These are phyloP conservation scores for Apodemia mormo DNA, from an alignment of 2,888 invertebrate genomes.

Conservation along the genomic window DNA sequence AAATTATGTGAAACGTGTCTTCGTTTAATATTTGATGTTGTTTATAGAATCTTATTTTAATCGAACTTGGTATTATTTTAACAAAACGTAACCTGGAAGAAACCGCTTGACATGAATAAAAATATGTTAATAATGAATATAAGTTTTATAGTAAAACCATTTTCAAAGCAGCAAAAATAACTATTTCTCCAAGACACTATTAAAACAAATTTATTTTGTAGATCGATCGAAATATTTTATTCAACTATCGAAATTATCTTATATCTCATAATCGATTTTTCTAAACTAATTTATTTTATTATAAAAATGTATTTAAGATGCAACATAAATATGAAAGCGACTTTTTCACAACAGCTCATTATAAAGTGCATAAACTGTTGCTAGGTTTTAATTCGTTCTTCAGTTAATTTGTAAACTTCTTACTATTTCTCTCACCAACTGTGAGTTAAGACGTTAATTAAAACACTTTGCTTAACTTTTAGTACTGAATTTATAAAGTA, in stretches of 20 bases:
- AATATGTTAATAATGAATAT: no score
- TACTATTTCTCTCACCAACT: slow-evolving; percentile 64
- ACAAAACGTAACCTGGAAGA: no score
- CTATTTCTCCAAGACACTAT: no score
- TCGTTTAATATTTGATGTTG: background rate
- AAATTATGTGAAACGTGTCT: background rate
- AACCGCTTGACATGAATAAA: no score
- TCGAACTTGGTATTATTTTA: background rate
- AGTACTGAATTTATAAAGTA: slow-evolving; percentile 77
- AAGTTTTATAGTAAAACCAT: no score
- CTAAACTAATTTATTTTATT: background rate
- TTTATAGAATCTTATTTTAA: background rate
- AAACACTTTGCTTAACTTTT: slow-evolving; percentile 77
- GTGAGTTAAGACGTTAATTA: slow-evolving; percentile 77
- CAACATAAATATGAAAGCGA: slow-evolving; percentile 6
- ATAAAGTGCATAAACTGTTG: slow-evolving; percentile 39
- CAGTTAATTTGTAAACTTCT: slow-evolving; percentile 78
- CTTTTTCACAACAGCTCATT: slow-evolving; percentile 23
- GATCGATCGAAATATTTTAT: no score
- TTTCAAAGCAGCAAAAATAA: no score
- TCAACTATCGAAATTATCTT: no score
- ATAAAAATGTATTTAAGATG: background rate
- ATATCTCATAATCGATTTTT: no score
- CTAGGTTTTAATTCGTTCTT: slow-evolving; percentile 54
- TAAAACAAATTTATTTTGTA: no score